A percentile compares a stretch with the other conserved stretches of the same genome.
phyloP scores from a whole-genome alignment of 2,888 invertebrate species.

The Galeruca laticollis region DNA sequence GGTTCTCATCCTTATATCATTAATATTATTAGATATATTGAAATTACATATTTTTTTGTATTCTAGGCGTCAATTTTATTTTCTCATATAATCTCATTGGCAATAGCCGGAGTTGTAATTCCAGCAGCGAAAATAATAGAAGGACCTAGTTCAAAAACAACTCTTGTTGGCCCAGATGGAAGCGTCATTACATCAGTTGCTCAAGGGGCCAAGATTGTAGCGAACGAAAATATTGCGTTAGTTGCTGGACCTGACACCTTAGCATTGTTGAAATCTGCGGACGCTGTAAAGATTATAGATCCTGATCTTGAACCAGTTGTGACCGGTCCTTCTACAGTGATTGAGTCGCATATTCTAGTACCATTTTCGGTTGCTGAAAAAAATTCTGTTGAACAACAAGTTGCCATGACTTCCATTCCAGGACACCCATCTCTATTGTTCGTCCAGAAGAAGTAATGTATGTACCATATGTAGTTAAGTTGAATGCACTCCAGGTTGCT shows the following conservation, averaged over 20 bases:
- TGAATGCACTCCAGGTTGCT: no score
- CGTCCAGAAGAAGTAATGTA: no score
- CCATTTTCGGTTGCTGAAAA: constrained; percentile 5
- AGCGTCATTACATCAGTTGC: constrained; percentile 53
- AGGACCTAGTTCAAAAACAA: constrained; percentile 57
- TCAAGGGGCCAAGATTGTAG: constrained; percentile 30
- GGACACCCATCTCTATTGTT: constrained; percentile 28
- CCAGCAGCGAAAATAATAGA: constrained; percentile 48
- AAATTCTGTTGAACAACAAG: no score
- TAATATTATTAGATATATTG: no score
- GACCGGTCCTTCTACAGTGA: not conserved
- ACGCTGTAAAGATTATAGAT: not conserved
- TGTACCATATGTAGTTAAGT: no score
- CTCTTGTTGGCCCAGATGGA: constrained; percentile 57
- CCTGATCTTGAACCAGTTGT: constrained; percentile 7
- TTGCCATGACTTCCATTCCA: no score
- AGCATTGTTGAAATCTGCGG: constrained; percentile 18
- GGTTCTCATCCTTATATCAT: no score
- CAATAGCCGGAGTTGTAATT: constrained; percentile 42
- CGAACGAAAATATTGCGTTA: constrained; percentile 12
- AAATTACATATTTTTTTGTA: not conserved
- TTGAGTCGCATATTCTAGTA: not conserved
- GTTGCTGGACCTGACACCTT: constrained; percentile 17
- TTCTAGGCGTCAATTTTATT: constrained; percentile 36
- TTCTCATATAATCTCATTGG: constrained; percentile 37